phyloP scores from a whole-genome alignment of 2,113 vertebrate species.

The Daubentonia madagascariensis region DNA sequence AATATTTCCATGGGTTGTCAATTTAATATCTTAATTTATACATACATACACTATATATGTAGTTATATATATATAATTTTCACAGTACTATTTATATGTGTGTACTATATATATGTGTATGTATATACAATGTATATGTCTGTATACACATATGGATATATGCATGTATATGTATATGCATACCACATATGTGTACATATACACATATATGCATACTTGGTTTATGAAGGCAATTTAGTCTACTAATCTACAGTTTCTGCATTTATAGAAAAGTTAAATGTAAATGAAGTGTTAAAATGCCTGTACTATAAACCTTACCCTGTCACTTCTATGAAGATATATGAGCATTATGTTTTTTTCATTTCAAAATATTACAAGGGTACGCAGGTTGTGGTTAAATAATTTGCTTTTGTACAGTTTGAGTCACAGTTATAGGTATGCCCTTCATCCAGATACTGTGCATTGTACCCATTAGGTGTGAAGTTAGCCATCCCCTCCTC shows the following conservation, averaged over 20 bases:
- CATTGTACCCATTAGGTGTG: too few species aligned
- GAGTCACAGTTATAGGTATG: too few species aligned
- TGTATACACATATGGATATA: not conserved
- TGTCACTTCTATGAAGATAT: not conserved
- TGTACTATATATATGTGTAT: not conserved
- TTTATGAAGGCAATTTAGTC: not conserved
- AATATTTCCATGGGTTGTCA: not conserved
- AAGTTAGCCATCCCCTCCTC: too few species aligned
- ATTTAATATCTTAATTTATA: not conserved
- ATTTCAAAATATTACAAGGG: too few species aligned
- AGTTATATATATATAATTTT: not conserved
- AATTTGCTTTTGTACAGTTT: too few species aligned
- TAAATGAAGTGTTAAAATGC: not conserved
- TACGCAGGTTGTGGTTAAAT: too few species aligned
- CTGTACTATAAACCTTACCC: not conserved
- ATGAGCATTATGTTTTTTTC: too few species aligned
- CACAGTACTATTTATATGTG: not conserved
- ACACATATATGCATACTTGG: not conserved
- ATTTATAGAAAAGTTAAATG: not conserved
- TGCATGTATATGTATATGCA: not conserved
- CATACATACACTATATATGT: not conserved
- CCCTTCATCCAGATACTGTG: too few species aligned
- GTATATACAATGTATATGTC: not conserved
- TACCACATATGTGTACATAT: not conserved
- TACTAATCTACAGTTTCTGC: not conserved